These are phyloP conservation scores for Imbricaverruca yamaguchii DNA, from an alignment of 2,888 invertebrate genomes.

Conservation along the genomic window DNA sequence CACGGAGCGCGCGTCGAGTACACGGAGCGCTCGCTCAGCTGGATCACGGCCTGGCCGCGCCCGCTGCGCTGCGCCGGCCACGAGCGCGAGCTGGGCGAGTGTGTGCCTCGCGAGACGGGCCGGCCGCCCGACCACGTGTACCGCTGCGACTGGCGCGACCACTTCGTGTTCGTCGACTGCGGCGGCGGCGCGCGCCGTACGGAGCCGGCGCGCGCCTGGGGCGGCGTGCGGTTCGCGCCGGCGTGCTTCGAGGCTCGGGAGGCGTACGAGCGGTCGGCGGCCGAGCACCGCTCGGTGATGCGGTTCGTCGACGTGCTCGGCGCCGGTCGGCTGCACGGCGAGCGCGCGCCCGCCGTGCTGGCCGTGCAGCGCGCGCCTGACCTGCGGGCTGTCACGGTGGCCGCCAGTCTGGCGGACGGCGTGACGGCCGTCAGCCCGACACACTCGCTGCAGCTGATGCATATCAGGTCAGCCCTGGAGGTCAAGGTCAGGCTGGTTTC, in stretches of 20 bases:
- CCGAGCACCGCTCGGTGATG: conserved; percentile 55
- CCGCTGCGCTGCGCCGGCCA: conserved; percentile 59
- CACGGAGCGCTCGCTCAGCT: conserved; percentile 61
- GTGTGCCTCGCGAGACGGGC: conserved; percentile 56
- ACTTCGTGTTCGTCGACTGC: conserved; percentile 84
- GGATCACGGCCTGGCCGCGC: conserved; percentile 91
- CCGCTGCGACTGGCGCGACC: conserved; percentile 76
- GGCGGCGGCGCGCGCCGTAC: conserved; percentile 74
- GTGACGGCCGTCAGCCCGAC: conserved; percentile 84
- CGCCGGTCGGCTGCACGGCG: conserved; percentile 91
- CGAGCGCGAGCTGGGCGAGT: conserved; percentile 43
- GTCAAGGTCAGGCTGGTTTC: too few species aligned
- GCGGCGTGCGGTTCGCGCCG: background rate
- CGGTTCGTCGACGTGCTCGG: conserved; percentile 64
- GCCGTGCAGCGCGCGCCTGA: conserved; percentile 82
- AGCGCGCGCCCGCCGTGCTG: conserved; percentile 86
- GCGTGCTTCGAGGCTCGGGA: background rate
- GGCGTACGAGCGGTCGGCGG: conserved; percentile 48
- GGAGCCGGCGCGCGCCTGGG: conserved; percentile 38
- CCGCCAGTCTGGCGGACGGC: conserved; percentile 79
- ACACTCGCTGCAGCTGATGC: conserved; percentile 64
- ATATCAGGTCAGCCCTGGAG: conserved; percentile 47
- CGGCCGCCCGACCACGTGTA: conserved; percentile 79
- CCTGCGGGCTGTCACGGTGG: conserved; percentile 67
- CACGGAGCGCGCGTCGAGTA: conserved; percentile 64